Evolutionary conservation across 2,888 invertebrate genomes (phyloP).

Genomic region (Latheticus oryzae): DNA sequence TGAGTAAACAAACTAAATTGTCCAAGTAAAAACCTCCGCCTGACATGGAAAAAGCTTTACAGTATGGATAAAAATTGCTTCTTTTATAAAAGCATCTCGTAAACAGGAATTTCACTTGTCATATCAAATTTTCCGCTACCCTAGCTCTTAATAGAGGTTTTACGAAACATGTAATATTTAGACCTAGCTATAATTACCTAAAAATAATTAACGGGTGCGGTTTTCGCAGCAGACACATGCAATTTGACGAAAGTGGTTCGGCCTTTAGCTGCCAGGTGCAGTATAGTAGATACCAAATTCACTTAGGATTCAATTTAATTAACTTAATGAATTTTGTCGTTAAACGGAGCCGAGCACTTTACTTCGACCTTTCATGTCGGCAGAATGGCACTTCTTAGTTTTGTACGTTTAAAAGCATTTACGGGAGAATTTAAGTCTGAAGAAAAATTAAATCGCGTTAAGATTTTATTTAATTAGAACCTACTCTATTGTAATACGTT

Average conservation of each 20-base stretch:
- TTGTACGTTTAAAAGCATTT: neutral
- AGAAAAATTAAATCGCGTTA: slow-evolving; percentile 11
- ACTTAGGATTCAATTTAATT: slow-evolving; percentile 51
- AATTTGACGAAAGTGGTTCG: slow-evolving; percentile 32
- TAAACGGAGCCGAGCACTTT: slow-evolving; percentile 46
- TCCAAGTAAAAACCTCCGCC: too few relatives aligned
- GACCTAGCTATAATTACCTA: slow-evolving; percentile 17
- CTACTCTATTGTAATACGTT: too few relatives aligned
- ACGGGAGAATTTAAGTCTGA: slow-evolving; percentile 11
- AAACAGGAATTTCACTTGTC: too few relatives aligned
- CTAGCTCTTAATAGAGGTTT: too few relatives aligned
- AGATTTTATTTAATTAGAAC: slow-evolving; percentile 25
- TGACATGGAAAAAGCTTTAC: too few relatives aligned
- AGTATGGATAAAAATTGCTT: neutral
- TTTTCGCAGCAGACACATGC: slow-evolving; percentile 27
- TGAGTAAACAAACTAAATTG: too few relatives aligned
- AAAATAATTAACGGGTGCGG: slow-evolving; percentile 31
- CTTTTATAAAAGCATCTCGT: neutral
- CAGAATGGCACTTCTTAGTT: slow-evolving; percentile 9
- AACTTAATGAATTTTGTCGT: slow-evolving; percentile 49
- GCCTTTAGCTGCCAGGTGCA: slow-evolving; percentile 38
- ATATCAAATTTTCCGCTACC: too few relatives aligned
- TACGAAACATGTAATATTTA: neutral
- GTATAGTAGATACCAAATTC: slow-evolving; percentile 41
- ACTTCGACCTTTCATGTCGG: slow-evolving; percentile 14